Base-by-base conservation (phyloP, 2,113 vertebrate species). In the Arizona elegans region DNA sequence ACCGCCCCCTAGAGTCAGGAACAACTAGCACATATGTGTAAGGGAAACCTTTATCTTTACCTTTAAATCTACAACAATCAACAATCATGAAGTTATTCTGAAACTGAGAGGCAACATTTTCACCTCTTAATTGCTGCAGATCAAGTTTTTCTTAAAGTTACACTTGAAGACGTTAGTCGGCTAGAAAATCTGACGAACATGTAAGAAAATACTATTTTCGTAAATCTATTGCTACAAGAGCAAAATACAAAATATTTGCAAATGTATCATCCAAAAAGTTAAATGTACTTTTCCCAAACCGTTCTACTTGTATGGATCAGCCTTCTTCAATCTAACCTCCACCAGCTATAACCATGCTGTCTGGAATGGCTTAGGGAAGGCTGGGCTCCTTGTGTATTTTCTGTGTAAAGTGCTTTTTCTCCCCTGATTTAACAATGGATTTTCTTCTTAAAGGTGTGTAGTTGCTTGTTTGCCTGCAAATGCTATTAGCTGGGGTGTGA, bases 361-460 rank as follows among this genome's bases (percentile, higher is more conserved):
- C 75, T 81, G 33, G 75, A 81, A 81, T 81, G 2, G 7, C 38
- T 81, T 81, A 81, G 33, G 17, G 33, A 81, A 81, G 75, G 33
- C 17, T 75, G 50, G 50, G 1, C 8, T 56, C 8, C 7, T 62
- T 47, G 24, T 50, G 17, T 55, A 85, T 62, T 59, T 24, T 90
- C 43, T 90, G 56, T 58, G 75, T 19, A 86, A 85, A 58, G 43
- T 56, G 53, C 29, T 24, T 88, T 21, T 26, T 87, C 70, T 92
- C 9, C 70, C 62, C 91, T 88, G 59, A 91, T 56, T 75, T 21
- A 4, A 7, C 93, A 92, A 92, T 33, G 26, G n/a, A 5, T 1
- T 38, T 95, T 95, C 58, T 87, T 33, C 62, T 89, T 94, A 93
- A 93, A 95, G 94, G 8, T 13, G 90, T 59, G 26, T 54, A n/a